A percentile compares a stretch with the other conserved stretches of the same genome.
phyloP scores from a whole-genome alignment of 2,888 invertebrate genomes.

The Xestoiulus laeticollis region DNA sequence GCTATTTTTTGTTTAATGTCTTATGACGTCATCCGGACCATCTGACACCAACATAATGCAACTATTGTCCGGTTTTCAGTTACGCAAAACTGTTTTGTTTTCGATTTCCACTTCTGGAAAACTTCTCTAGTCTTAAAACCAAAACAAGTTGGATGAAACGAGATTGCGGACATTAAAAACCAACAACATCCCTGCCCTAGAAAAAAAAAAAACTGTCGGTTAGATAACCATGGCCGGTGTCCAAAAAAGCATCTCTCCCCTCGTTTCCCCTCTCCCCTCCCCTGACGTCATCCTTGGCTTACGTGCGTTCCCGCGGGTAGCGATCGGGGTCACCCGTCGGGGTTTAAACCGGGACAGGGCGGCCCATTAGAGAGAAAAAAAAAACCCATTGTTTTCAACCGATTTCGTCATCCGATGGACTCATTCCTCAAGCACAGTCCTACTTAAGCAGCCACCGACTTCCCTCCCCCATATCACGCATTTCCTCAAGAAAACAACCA shows the following conservation, averaged over 20 bases:
- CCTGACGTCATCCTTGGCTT: background rate
- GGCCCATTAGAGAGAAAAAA: background rate
- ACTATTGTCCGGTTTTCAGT: too few relatives aligned
- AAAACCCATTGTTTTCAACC: constrained; percentile 1
- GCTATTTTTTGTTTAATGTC: too few relatives aligned
- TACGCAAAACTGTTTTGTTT: too few relatives aligned
- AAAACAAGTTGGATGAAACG: too few relatives aligned
- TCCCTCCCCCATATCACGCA: background rate
- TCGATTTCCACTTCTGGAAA: too few relatives aligned
- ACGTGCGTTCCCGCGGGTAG: background rate
- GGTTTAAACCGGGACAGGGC: background rate
- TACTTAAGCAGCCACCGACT: background rate
- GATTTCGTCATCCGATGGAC: constrained; percentile 26
- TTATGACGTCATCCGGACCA: too few relatives aligned
- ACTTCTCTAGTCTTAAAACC: too few relatives aligned
- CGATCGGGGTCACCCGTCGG: constrained; percentile 3
- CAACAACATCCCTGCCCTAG: background rate
- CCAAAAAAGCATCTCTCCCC: background rate
- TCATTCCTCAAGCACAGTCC: background rate
- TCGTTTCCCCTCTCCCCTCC: background rate
- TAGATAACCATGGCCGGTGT: background rate
- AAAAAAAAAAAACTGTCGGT: background rate
- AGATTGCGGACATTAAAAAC: background rate
- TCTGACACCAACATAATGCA: too few relatives aligned
- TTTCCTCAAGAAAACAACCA: background rate